phyloP scores from a whole-genome alignment of 2,888 invertebrate genomes.

The Eristalis arbustorum region DNA sequence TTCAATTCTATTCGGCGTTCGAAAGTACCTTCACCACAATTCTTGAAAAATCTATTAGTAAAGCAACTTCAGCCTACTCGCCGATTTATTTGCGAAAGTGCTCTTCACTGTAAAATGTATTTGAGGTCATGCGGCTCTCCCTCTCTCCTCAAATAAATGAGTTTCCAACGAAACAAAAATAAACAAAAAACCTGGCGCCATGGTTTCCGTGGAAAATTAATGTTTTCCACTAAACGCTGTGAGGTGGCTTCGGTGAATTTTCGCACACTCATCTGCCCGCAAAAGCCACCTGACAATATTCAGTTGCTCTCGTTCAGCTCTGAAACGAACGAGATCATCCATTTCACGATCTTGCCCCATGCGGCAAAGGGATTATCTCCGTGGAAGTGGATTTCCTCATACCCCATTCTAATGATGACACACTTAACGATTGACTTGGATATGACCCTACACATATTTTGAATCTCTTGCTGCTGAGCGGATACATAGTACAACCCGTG shows the following conservation, averaged over 20 bases:
- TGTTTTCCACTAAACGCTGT: conserved; percentile 5
- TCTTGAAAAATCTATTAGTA: background rate
- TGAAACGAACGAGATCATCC: background rate
- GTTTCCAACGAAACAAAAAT: conserved; percentile 7
- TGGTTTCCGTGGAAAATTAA: conserved; percentile 15
- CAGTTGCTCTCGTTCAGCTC: background rate
- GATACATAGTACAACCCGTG: background rate
- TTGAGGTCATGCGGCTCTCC: conserved; percentile 13
- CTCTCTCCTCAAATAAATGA: conserved; percentile 10
- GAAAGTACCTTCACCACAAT: background rate
- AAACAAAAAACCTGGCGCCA: conserved; percentile 35
- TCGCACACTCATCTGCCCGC: conserved; percentile 3
- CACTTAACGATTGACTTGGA: conserved; percentile 53
- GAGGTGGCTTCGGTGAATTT: conserved; percentile 8
- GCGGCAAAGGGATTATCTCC: background rate
- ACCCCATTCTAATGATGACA: conserved; percentile 36
- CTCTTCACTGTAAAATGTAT: background rate
- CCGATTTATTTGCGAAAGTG: background rate
- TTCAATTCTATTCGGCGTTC: background rate
- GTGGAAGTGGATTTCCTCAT: conserved; percentile 21
- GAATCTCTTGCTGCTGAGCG: background rate
- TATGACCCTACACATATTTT: conserved; percentile 1
- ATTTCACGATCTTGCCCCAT: background rate
- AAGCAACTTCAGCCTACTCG: background rate
- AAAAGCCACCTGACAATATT: background rate